Evolutionary conservation across 1,140 invertebrate genomes (phyloP).

Genomic region (Leguminivora glycinivorella): DNA sequence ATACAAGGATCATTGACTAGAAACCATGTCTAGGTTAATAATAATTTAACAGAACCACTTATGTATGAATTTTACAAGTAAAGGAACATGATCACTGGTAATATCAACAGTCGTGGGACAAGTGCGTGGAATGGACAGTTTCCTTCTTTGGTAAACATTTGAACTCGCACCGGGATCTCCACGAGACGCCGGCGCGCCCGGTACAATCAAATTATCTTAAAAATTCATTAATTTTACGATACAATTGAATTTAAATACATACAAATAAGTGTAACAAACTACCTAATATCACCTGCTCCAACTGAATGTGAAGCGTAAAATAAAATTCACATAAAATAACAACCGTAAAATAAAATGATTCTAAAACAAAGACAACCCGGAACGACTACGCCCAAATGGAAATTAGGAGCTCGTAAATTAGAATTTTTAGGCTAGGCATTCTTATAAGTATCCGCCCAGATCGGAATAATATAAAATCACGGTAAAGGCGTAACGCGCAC

Average conservation of each 20-base stretch:
- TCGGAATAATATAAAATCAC: constrained; percentile 15
- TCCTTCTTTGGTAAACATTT: constrained; percentile 73
- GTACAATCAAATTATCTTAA: constrained; percentile 34
- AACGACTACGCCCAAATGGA: constrained; percentile 58
- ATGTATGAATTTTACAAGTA: constrained; percentile 55
- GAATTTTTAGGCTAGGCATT: constrained; percentile 50
- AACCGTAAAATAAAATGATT: constrained; percentile 71
- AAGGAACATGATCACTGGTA: constrained; percentile 59
- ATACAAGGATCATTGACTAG: constrained; percentile 75
- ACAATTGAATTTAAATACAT: constrained; percentile 43
- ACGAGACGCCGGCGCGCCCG: constrained; percentile 29
- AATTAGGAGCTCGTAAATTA: constrained; percentile 39
- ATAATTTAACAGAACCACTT: constrained; percentile 57
- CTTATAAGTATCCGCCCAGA: constrained; percentile 17
- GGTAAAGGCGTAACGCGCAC: constrained; percentile 18
- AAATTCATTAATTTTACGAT: constrained; percentile 34
- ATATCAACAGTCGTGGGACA: constrained; percentile 40
- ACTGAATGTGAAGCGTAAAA: constrained; percentile 59
- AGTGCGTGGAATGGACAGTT: constrained; percentile 62
- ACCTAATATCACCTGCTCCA: constrained; percentile 73
- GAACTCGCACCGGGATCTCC: constrained; percentile 42
- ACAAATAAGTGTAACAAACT: constrained; percentile 52
- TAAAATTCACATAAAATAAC: constrained; percentile 76
- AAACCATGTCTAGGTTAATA: constrained; percentile 66
- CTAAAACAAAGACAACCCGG: constrained; percentile 69